phyloP scores from a whole-genome alignment of 2,797 vertebrate species.

The Trachurus trachurus region DNA sequence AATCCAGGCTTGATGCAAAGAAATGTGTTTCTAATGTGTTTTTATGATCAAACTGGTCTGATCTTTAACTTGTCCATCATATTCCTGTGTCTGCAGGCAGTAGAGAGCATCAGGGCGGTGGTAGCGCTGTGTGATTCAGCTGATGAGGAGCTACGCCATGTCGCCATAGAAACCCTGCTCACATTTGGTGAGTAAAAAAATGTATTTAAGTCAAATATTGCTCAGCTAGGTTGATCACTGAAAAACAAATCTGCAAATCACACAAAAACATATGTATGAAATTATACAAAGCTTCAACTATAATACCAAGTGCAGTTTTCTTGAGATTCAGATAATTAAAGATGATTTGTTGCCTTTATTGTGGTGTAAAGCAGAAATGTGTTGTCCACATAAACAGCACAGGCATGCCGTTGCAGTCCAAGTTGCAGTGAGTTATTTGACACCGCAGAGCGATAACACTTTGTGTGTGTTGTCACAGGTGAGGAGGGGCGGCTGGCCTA shows the following conservation, averaged over 20 bases:
- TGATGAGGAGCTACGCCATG: slow-evolving; percentile 92
- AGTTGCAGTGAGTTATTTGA: neutral
- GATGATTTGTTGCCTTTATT: neutral
- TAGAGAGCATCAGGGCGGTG: slow-evolving; percentile 93
- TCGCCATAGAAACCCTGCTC: slow-evolving; percentile 94
- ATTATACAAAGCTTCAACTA: no score
- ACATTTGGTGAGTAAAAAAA: slow-evolving; percentile 90
- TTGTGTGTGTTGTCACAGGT: slow-evolving; percentile 79
- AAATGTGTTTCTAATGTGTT: neutral
- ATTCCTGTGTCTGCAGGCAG: slow-evolving; percentile 85
- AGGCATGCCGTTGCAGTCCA: neutral
- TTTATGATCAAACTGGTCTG: neutral
- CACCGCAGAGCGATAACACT: neutral
- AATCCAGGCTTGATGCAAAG: neutral
- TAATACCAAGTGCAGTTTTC: neutral
- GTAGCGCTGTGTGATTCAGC: slow-evolving; percentile 92
- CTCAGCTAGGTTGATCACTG: neutral
- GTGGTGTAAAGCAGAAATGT: neutral
- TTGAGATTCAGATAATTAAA: neutral
- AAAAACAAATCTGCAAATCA: no score
- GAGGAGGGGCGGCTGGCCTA: slow-evolving; percentile 96
- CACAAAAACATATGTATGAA: no score
- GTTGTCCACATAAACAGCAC: neutral
- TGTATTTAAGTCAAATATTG: slow-evolving; percentile 16
- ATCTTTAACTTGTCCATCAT: no score